These are phyloP conservation scores for Brachionus angularis DNA, from an alignment of 1,140 invertebrate species.

Conservation along the genomic window DNA sequence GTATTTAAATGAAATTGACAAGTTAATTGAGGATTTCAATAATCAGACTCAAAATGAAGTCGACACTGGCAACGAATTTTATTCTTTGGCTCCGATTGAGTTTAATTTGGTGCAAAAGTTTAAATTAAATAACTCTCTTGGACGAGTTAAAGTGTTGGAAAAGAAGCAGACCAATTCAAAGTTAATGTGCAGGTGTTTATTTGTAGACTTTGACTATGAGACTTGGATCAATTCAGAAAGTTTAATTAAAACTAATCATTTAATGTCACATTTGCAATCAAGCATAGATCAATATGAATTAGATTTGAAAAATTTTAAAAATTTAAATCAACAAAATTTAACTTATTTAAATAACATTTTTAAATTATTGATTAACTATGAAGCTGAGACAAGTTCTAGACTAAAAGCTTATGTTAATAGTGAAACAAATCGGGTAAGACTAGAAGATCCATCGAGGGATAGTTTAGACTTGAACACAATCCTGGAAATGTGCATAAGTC, in stretches of 20 bases:
- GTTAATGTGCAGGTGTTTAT: no score
- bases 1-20: neutral
- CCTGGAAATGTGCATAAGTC: neutral
- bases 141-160: neutral
- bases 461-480: slow-evolving; percentile 13
- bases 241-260: neutral
- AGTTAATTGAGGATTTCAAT: neutral
- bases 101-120: neutral
- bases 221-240: neutral
- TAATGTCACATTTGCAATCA: neutral
- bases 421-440: neutral
- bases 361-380: slow-evolving; percentile 8
- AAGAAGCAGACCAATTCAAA: neutral
- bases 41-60: neutral
- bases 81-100: neutral
- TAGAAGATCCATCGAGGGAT: neutral
- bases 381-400: neutral
- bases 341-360: slow-evolving; percentile 1
- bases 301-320: slow-evolving; percentile 6
- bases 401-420: neutral
- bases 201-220: slow-evolving; percentile 11
- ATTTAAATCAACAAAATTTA: no score
- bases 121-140: neutral
- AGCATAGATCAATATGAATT: neutral
- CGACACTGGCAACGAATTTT: neutral